Percentiles rank a stretch among this genome's conserved stretches.
phyloP scores from a whole-genome alignment of 2,888 invertebrate genomes.

The Cephalotes varians region DNA sequence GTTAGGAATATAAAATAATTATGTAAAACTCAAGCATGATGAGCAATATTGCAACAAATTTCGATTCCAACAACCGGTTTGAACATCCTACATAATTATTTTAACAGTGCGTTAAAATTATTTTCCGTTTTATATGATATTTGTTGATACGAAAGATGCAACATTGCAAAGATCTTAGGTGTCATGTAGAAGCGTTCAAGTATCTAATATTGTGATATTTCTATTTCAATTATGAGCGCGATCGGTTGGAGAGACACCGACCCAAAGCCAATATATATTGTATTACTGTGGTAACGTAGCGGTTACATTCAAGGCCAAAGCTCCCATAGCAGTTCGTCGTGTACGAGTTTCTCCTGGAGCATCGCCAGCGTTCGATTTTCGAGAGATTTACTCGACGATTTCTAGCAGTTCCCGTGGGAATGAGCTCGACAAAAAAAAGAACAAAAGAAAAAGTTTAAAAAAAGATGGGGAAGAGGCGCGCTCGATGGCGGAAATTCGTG shows the following conservation, averaged over 20 bases:
- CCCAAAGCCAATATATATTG: slow-evolving; percentile 5
- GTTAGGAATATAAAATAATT: no score
- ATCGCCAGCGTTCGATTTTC: slow-evolving; percentile 77
- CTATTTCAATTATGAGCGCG: neutral
- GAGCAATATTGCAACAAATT: no score
- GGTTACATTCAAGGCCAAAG: slow-evolving; percentile 38
- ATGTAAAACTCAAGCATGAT: no score
- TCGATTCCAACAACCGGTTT: no score
- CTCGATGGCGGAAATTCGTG: slow-evolving; percentile 68
- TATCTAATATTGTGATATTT: slow-evolving; percentile 7
- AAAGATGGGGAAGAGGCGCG: slow-evolving; percentile 50
- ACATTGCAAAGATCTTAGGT: neutral
- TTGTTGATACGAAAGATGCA: neutral
- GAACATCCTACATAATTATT: no score
- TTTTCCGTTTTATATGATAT: no score
- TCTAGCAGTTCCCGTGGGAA: slow-evolving; percentile 15
- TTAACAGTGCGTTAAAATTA: no score
- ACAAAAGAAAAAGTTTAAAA: neutral
- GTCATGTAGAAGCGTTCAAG: neutral
- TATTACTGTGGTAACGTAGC: slow-evolving; percentile 34
- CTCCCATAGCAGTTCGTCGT: slow-evolving; percentile 44
- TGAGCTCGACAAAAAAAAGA: neutral
- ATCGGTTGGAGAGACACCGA: neutral
- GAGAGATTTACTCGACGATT: slow-evolving; percentile 34
- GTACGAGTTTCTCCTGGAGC: slow-evolving; percentile 77